Evolutionary conservation across 2,797 vertebrate genomes (phyloP).

Genomic region (Lagorchestes hirsutus): DNA sequence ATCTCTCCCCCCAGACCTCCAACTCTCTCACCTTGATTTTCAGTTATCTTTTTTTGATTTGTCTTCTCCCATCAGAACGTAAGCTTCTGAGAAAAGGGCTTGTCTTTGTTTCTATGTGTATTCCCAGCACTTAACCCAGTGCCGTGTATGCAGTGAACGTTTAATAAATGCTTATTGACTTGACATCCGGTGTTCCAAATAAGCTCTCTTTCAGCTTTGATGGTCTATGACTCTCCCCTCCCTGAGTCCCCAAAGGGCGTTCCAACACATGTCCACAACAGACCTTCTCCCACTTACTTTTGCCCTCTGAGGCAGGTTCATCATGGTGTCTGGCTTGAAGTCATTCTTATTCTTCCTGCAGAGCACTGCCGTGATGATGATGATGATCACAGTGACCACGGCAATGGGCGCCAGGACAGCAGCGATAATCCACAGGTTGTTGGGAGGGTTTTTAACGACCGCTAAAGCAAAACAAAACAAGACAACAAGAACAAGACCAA

Average conservation of each 20-base stretch:
- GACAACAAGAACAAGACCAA: constrained; percentile 31
- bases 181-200: neutral
- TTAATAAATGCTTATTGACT: neutral
- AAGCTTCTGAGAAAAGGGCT: neutral
- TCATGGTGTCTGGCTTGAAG: constrained; percentile 95
- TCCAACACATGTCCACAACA: neutral
- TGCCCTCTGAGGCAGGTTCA: constrained; percentile 95
- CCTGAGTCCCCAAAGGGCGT: neutral
- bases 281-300: constrained; percentile 88
- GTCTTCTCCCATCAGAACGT: neutral
- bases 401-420: constrained; percentile 96
- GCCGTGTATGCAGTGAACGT: neutral
- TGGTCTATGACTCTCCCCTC: neutral
- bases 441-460: constrained; percentile 97
- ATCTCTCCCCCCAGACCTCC: neutral
- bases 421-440: constrained; percentile 99
- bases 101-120: neutral
- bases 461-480: constrained; percentile 85
- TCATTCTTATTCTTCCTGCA: constrained; percentile 99
- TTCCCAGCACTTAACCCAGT: neutral
- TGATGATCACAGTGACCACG: constrained; percentile 96
- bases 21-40: neutral
- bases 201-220: neutral
- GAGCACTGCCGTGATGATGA: constrained; percentile 98
- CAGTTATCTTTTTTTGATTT: neutral